Percentiles rank a stretch among this genome's conserved stretches.
These are phyloP conservation scores for Camponotus floridanus DNA, from an alignment of 1,140 invertebrate genomes.

Conservation along the genomic window DNA sequence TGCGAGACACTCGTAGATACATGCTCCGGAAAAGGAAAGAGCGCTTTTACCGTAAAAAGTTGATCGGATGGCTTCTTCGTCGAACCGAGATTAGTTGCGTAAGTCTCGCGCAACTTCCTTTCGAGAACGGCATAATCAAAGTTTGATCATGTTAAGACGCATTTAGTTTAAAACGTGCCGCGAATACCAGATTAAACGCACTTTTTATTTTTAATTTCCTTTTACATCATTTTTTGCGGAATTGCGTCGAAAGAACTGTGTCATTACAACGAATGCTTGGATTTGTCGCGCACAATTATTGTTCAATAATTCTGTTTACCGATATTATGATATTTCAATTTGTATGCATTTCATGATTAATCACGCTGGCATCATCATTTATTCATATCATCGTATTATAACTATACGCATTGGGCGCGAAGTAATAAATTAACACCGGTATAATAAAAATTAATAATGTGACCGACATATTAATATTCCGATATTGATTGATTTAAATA, in stretches of 20 bases:
- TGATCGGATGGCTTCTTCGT: conserved; percentile 25
- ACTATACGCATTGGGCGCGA: background rate
- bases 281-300: background rate
- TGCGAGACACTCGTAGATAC: conserved; percentile 8
- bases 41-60: conserved; percentile 33
- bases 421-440: conserved; percentile 41
- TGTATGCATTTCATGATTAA: conserved; percentile 37
- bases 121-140: conserved; percentile 54
- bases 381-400: conserved; percentile 41
- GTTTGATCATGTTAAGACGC: conserved; percentile 56
- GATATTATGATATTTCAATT: conserved; percentile 31
- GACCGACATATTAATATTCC: conserved; percentile 10
- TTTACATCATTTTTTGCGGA: background rate
- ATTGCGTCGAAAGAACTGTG: conserved; percentile 25
- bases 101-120: conserved; percentile 47
- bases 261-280: background rate
- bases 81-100: conserved; percentile 55
- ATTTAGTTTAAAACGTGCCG: conserved; percentile 40
- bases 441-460: conserved; percentile 23
- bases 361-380: conserved; percentile 21
- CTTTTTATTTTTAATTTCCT: conserved; percentile 47
- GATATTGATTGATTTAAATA: conserved; percentile 24
- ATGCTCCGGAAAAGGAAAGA: conserved; percentile 1
- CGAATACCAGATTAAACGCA: conserved; percentile 42
- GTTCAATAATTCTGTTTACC: conserved; percentile 29